phyloP scores from a whole-genome alignment of 1,140 invertebrate species.

The Megalopta genalis region DNA sequence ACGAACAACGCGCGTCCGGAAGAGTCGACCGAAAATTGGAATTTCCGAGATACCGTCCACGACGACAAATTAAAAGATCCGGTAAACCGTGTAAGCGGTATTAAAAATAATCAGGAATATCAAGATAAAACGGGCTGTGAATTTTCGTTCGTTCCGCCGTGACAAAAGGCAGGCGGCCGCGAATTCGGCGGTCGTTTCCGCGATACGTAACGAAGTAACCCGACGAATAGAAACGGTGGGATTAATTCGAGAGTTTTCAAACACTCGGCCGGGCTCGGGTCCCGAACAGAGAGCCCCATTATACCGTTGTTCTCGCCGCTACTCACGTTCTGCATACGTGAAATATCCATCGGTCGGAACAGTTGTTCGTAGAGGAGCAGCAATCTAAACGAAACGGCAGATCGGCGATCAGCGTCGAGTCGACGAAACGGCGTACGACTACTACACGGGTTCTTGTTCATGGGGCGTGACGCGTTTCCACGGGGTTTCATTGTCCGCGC shows the following conservation, averaged over 20 bases:
- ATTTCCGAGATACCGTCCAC: no score
- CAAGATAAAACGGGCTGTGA: no score
- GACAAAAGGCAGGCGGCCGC: no score
- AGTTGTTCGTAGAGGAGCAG: slow-evolving; percentile 13
- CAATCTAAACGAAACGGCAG: slow-evolving; percentile 15
- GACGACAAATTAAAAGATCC: no score
- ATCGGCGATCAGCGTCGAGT: slow-evolving; percentile 27
- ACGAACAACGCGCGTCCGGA: no score
- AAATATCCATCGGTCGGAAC: slow-evolving; percentile 2
- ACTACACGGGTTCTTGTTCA: slow-evolving; percentile 1
- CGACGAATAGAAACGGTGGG: not conserved
- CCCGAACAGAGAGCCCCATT: not conserved
- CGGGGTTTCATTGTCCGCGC: slow-evolving; percentile 46
- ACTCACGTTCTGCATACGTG: not conserved
- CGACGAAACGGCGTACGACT: slow-evolving; percentile 1
- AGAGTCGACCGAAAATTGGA: no score
- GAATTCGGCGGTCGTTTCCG: not conserved
- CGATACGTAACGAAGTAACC: not conserved
- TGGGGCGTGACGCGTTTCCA: slow-evolving; percentile 52
- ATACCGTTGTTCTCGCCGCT: slow-evolving; percentile 5
- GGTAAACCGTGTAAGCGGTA: no score
- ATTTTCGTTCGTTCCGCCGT: no score
- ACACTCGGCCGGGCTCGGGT: no score
- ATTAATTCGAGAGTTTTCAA: not conserved
- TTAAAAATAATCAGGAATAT: no score